Percentiles rank a stretch among this genome's conserved stretches.
Conservation (phyloP, 1,140 invertebrate genomes). For the Drosophila ironensis region DNA sequence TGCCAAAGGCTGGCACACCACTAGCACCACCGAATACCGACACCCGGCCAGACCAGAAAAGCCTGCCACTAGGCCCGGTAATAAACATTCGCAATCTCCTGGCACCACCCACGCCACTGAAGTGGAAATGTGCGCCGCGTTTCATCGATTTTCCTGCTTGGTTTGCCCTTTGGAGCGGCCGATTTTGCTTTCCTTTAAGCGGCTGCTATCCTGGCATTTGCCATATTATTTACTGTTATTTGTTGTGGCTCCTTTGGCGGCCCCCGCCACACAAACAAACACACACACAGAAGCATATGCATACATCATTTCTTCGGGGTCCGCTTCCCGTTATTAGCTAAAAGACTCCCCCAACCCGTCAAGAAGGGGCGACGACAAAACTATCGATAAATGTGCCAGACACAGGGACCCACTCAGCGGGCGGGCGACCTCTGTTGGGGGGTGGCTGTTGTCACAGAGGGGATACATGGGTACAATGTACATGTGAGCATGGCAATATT, state of each 20-base stretch:
- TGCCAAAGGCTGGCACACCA: conserved; percentile 32
- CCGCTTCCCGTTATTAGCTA: conserved; percentile 52
- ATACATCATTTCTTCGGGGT: conserved; percentile 37
- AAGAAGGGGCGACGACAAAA: neutral
- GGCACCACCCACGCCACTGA: conserved; percentile 3
- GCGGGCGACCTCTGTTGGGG: neutral
- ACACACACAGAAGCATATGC: conserved; percentile 25
- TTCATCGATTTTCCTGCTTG: conserved; percentile 59
- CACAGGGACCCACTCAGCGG: conserved; percentile 18
- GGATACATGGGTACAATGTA: neutral
- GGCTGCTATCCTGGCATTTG: conserved; percentile 53
- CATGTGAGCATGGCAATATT: conserved; percentile 38
- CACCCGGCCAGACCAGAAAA: too few species aligned
- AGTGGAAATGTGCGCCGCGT: conserved; percentile 52
- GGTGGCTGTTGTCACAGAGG: neutral
- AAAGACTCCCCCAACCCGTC: conserved; percentile 4
- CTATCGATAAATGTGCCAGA: conserved; percentile 52
- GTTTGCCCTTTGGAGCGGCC: conserved; percentile 26
- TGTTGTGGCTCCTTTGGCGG: conserved; percentile 48
- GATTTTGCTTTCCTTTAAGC: conserved; percentile 39
- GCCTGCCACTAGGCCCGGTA: conserved; percentile 44
- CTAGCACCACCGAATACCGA: conserved; percentile 1
- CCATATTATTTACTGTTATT: conserved; percentile 69
- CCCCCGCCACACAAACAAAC: neutral
- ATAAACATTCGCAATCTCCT: conserved; percentile 50